Conservation (phyloP, 2,888 invertebrate species). For the Rhodophaea formosa region DNA sequence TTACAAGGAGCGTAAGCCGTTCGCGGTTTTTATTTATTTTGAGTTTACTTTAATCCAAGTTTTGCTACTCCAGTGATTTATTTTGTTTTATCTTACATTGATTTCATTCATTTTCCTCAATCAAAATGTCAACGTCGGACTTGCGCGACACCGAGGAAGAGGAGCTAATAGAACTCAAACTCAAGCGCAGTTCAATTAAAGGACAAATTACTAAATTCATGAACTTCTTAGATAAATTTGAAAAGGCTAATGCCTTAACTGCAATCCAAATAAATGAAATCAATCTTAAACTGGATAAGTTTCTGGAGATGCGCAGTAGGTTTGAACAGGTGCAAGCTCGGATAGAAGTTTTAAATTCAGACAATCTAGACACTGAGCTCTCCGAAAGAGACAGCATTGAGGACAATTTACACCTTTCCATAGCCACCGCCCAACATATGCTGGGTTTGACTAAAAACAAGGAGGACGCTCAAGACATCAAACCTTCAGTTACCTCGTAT, state of each 20-base stretch:
- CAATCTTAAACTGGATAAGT: not conserved
- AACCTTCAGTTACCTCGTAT: not conserved
- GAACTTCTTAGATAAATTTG: not conserved
- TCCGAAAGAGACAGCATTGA: not conserved
- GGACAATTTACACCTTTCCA: not conserved
- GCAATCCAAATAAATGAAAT: not conserved
- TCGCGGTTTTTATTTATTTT: no score
- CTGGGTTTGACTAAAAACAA: not conserved
- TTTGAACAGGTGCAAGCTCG: not conserved
- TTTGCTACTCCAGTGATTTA: no score
- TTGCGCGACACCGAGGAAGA: no score
- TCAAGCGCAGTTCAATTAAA: not conserved
- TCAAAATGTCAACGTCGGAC: no score
- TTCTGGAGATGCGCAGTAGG: not conserved
- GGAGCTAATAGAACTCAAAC: not conserved
- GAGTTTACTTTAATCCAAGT: no score
- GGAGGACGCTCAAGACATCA: not conserved
- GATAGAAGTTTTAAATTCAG: not conserved
- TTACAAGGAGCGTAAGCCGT: no score
- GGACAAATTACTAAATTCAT: constrained; percentile 3
- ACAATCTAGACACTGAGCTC: not conserved
- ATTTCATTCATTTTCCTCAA: no score
- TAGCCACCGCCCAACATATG: not conserved
- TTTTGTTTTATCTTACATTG: no score
- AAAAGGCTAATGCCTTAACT: not conserved